Percentiles rank a stretch among this genome's conserved stretches.
Conservation (phyloP, 2,888 invertebrate genomes). For the Aplocera efformata region DNA sequence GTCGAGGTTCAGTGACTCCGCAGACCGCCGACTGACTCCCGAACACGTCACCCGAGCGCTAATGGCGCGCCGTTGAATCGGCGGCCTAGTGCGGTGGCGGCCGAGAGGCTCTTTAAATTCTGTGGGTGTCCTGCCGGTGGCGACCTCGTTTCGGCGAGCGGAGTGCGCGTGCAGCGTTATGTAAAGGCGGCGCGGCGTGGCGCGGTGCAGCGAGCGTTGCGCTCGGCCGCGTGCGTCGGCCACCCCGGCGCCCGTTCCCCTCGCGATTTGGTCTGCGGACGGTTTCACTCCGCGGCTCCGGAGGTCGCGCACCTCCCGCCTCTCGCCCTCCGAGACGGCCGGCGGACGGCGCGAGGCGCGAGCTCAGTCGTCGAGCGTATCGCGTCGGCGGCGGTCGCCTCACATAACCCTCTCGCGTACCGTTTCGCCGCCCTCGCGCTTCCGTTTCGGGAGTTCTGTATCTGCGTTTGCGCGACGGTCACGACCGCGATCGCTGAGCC, state of each 20-base stretch:
- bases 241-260: conserved; percentile 28
- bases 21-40: conserved; percentile 64
- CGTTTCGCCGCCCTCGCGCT: conserved; percentile 39
- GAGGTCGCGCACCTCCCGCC: conserved; percentile 71
- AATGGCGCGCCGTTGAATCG: conserved; percentile 35
- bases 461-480: conserved; percentile 70
- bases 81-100: conserved; percentile 5
- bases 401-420: conserved; percentile 21
- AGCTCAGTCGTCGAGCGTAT: conserved; percentile 72
- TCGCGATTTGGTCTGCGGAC: conserved; percentile 59
- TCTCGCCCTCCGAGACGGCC: conserved; percentile 49
- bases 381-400: conserved; percentile 67
- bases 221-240: conserved; percentile 70
- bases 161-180: conserved; percentile 61
- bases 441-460: conserved; percentile 58
- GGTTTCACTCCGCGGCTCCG: conserved; percentile 63
- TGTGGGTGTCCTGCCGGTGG: conserved; percentile 58
- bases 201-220: conserved; percentile 71
- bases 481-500: conserved; percentile 48
- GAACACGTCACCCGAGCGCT: conserved; percentile 70
- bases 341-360: conserved; percentile 38
- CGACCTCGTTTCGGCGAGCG: conserved; percentile 68
- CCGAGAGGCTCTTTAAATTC: conserved; percentile 63
- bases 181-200: conserved; percentile 61
- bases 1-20: conserved; percentile 76